phyloP scores from a whole-genome alignment of 2,797 vertebrate genomes.

The Cuculus canorus region DNA sequence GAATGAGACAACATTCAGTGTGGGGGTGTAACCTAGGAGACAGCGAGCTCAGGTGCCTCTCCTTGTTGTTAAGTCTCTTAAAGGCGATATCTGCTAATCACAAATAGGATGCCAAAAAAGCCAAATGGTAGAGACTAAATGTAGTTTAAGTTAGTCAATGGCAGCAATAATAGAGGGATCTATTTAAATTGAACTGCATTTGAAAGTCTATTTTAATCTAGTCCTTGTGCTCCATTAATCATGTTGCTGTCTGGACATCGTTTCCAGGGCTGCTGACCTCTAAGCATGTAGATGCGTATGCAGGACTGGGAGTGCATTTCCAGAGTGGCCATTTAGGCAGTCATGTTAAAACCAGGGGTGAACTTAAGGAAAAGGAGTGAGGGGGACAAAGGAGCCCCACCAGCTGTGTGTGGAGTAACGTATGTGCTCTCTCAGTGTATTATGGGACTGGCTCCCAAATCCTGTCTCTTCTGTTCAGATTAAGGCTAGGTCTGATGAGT shows the following conservation, averaged over 20 bases:
- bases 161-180: not conserved
- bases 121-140: not conserved
- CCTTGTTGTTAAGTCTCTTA: not conserved
- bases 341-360: not conserved
- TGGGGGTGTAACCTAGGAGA: not conserved
- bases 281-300: not conserved
- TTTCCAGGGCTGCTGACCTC: not conserved
- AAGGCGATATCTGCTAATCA: not conserved
- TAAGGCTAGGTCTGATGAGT: not conserved
- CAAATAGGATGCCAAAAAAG: not conserved
- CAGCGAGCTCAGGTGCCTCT: not conserved
- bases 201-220: not conserved
- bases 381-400: not conserved
- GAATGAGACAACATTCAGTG: not conserved
- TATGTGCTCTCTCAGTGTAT: rapidly evolving
- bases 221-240: not conserved
- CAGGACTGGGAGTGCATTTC: not conserved
- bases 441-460: not conserved
- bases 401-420: not conserved
- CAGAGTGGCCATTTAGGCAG: not conserved
- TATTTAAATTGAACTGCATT: not conserved
- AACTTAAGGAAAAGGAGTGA: not conserved
- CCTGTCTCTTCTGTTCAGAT: not conserved
- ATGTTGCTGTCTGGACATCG: not conserved
- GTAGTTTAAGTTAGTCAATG: not conserved